phyloP scores from a whole-genome alignment of 2,113 vertebrate species.

The Bombycilla garrulus region DNA sequence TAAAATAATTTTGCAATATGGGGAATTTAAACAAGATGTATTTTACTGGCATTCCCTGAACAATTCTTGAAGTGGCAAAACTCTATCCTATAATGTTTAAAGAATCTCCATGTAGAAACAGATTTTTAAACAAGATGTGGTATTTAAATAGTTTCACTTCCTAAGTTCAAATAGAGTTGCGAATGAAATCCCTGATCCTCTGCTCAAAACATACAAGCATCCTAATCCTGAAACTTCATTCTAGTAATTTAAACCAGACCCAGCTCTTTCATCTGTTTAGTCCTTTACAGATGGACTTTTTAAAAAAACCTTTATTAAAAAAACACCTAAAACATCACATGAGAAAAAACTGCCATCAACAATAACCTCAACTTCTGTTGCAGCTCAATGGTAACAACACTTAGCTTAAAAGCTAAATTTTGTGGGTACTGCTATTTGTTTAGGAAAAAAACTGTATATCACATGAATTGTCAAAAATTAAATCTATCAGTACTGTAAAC shows the following conservation, averaged over 20 bases:
- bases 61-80: not conserved
- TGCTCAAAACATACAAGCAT: not conserved
- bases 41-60: not conserved
- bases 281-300: not conserved
- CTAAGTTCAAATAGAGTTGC: not conserved
- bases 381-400: not conserved
- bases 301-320: not conserved
- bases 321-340: not conserved
- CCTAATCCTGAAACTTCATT: not conserved
- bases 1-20: constrained; percentile 25
- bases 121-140: not conserved
- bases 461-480: not conserved
- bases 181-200: not conserved
- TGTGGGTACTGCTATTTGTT: not conserved
- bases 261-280: not conserved
- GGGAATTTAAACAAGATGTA: not conserved
- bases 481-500: not conserved
- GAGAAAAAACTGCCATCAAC: not conserved
- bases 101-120: not conserved
- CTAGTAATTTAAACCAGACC: not conserved
- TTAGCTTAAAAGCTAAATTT: not conserved
- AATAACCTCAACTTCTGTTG: not conserved
- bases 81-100: not conserved
- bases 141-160: not conserved
- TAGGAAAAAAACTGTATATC: not conserved